Evolutionary conservation across 2,797 vertebrate species (phyloP).

Genomic region (Anisognathus igniventris): DNA sequence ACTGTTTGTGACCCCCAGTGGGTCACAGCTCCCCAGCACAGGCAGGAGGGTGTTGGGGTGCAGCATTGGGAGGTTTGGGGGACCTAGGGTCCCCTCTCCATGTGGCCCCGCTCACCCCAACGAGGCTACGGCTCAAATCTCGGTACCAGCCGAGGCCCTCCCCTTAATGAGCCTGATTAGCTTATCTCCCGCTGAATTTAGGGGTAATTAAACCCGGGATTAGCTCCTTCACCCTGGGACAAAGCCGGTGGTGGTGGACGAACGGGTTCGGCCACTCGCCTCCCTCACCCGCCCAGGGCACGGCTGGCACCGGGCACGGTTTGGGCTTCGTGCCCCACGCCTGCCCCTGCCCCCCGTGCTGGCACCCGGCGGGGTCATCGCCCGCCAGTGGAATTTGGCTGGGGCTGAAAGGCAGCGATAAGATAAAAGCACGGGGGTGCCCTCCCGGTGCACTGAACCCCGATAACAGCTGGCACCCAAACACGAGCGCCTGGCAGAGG

Average conservation of each 20-base stretch:
- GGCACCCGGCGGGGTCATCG: not conserved
- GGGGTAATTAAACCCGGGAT: slow-evolving; percentile 50
- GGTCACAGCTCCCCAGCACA: not conserved
- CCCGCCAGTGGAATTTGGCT: not conserved
- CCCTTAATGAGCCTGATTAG: slow-evolving; percentile 21
- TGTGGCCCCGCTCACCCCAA: rapidly evolving
- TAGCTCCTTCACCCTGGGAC: slow-evolving; percentile 13
- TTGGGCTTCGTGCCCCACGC: not conserved
- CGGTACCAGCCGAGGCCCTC: not conserved
- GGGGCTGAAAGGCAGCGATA: not conserved
- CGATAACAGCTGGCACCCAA: not conserved
- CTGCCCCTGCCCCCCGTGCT: not conserved
- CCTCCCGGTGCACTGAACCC: not conserved
- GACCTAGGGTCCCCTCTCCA: not conserved
- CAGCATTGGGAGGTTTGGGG: not conserved
- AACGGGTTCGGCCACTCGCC: not conserved
- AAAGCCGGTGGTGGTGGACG: not conserved
- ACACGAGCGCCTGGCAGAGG: not conserved
- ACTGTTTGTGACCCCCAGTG: not conserved
- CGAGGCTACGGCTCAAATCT: not conserved
- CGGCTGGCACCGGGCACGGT: not conserved
- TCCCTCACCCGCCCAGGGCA: not conserved
- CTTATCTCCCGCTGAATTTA: slow-evolving; percentile 27
- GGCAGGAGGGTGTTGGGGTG: too few species aligned
- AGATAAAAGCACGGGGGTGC: not conserved